Evolutionary conservation across 1,140 invertebrate species (phyloP), one percentile per base, ranked within the genome.

Genomic region (Mamestra configurata): DNA sequence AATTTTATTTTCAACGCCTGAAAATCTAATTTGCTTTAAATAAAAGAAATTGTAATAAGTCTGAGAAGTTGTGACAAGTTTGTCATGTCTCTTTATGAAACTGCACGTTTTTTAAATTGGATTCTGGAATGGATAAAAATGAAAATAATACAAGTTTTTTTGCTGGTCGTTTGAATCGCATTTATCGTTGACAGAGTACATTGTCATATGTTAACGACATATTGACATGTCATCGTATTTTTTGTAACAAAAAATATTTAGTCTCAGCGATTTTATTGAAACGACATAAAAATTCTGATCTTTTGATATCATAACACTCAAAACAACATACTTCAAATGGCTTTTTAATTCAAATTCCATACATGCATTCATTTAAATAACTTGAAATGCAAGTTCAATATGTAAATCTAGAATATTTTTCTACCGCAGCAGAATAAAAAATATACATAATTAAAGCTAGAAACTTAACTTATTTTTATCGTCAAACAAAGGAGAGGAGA

Each of bases 21-120:
- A 40, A 40, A 8, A 40, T 10, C 37, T 40, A 4, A 40, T 10
- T 10, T 40, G 10, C 37, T 35, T 35, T 6, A 40, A 40, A 40
- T 6, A 1, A 20, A 68, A 66, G 55, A 37, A 40, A 10, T 40
- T 40, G 7, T 51, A 4, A 3, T 27, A 4, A 15, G 53, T 59
- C 43, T 55, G 64, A 66, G 66, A 73, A 66, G 57, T 64, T 77
- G 51, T 75, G 73, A 73, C 79, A 80, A 77, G 72, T 80, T 64
- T 15, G 51, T 64, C 57, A 71, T 81, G 81, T 75, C 55, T 80
- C 72, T 83, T 83, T 80, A 82, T 80, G 75, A 77, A 77, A 77
- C 27, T 72, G 20, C 64, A 61, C 31, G 59, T 66, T 40, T 66
- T 11, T 73, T 51, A 53, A 57, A 73, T 55, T 61, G 57, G 31